Evolutionary conservation across 2,113 vertebrate genomes (phyloP).

Genomic region (Stigmatopora argus): DNA sequence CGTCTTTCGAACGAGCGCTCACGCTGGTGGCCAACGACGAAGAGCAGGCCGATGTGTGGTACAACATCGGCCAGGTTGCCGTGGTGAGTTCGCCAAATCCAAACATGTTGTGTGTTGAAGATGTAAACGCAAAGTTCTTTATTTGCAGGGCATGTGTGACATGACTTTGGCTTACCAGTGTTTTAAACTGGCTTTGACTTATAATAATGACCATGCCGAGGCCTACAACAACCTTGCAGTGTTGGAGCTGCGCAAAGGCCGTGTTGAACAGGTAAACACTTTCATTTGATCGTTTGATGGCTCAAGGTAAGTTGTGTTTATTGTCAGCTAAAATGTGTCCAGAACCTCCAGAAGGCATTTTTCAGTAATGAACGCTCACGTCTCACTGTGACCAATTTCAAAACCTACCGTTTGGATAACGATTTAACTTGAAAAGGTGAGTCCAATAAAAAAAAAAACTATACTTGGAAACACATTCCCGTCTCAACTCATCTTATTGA

Average conservation of each 20-base stretch:
- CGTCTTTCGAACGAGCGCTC: conserved; percentile 88
- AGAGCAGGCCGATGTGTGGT: conserved; percentile 93
- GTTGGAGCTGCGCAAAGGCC: conserved; percentile 86
- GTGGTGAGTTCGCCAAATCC: conserved; percentile 74
- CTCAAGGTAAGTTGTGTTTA: neutral
- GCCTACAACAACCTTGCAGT: conserved; percentile 95
- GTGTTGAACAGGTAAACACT: conserved; percentile 80
- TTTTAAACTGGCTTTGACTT: conserved; percentile 84
- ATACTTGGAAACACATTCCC: no score
- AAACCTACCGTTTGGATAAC: no score
- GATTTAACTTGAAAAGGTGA: no score
- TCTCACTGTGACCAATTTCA: no score
- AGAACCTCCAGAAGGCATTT: no score
- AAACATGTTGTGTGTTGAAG: neutral
- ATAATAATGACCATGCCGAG: conserved; percentile 86
- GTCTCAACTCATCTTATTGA: no score
- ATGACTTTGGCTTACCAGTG: conserved; percentile 86
- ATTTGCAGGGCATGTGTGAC: conserved; percentile 83
- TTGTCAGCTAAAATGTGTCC: no score
- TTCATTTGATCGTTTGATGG: neutral
- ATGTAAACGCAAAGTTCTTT: neutral
- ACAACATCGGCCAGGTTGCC: conserved; percentile 91
- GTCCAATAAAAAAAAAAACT: no score
- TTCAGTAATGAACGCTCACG: no score
- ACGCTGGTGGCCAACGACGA: conserved; percentile 83